Conservation (phyloP, 2,888 invertebrate species). For the Rotaria socialis region DNA sequence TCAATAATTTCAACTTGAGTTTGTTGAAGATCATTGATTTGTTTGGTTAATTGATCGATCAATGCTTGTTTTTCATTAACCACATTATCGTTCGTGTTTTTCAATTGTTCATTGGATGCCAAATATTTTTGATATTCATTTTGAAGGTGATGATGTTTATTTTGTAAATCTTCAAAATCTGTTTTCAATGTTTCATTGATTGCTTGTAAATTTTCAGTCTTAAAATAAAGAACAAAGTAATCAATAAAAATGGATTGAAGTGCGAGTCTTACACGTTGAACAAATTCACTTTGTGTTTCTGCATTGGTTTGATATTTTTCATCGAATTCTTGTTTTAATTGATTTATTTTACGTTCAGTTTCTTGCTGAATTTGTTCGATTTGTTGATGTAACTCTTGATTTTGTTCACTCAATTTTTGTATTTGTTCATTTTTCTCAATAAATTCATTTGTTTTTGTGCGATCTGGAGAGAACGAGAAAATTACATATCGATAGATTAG, state of each 20-base stretch:
- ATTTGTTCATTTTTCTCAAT: not conserved
- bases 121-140: not conserved
- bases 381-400: not conserved
- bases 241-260: too few relatives aligned
- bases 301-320: not conserved
- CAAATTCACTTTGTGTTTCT: not conserved
- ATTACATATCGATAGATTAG: not conserved
- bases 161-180: constrained; percentile 5
- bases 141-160: not conserved
- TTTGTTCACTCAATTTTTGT: not conserved
- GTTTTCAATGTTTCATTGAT: not conserved
- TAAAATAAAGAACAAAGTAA: too few relatives aligned
- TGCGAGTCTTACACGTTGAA: not conserved
- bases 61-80: constrained; percentile 20
- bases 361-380: not conserved
- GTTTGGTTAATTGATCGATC: constrained; percentile 4
- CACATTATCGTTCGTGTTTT: not conserved
- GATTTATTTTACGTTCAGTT: not conserved
- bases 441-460: not conserved
- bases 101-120: constrained; percentile 4
- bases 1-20: not conserved
- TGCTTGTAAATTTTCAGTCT: not conserved
- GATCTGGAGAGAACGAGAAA: not conserved
- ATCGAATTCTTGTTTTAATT: not conserved
- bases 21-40: not conserved